Conservation (phyloP, 2,797 vertebrate species). For the Tokudaia tokunoshimensis region DNA sequence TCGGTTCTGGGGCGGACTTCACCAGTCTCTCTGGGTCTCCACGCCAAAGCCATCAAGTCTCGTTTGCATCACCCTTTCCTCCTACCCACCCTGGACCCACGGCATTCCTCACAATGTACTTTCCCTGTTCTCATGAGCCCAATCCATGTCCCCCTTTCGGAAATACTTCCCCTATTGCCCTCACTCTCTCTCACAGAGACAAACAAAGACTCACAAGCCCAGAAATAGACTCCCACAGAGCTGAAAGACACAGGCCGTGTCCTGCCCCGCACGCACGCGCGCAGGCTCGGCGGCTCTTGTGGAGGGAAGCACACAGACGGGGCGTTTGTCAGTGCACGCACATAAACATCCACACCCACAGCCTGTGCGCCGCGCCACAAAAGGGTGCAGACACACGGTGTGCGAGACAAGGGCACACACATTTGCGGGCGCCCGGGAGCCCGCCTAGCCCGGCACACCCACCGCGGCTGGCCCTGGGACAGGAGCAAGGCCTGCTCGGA, state of each 20-base stretch:
- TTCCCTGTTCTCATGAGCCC: conserved; percentile 65
- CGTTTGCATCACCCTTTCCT: not conserved
- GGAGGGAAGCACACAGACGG: conserved; percentile 52
- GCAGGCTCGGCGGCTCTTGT: conserved; percentile 8
- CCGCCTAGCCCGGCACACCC: conserved; percentile 63
- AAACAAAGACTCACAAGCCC: conserved; percentile 73
- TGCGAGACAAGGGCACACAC: conserved; percentile 68
- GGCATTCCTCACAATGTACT: conserved; percentile 10
- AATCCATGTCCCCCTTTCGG: conserved; percentile 48
- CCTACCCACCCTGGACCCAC: not conserved
- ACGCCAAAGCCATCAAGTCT: not conserved
- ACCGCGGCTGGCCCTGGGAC: conserved; percentile 1
- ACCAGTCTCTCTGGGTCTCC: not conserved
- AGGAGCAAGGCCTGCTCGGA: conserved; percentile 55
- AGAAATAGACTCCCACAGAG: conserved; percentile 71
- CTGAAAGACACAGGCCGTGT: conserved; percentile 67
- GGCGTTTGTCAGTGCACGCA: conserved; percentile 54
- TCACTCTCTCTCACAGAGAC: conserved; percentile 69
- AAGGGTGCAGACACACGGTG: conserved; percentile 62
- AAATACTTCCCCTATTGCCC: conserved; percentile 62
- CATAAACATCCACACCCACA: conserved; percentile 53
- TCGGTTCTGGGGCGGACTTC: not conserved
- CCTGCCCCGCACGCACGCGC: conserved; percentile 51
- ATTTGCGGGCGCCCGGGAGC: conserved; percentile 34
- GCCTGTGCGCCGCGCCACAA: conserved; percentile 65